Percentiles rank a stretch among this genome's conserved stretches.
These are phyloP conservation scores for Muscina levida DNA, from an alignment of 2,888 invertebrate species.

Conservation along the genomic window DNA sequence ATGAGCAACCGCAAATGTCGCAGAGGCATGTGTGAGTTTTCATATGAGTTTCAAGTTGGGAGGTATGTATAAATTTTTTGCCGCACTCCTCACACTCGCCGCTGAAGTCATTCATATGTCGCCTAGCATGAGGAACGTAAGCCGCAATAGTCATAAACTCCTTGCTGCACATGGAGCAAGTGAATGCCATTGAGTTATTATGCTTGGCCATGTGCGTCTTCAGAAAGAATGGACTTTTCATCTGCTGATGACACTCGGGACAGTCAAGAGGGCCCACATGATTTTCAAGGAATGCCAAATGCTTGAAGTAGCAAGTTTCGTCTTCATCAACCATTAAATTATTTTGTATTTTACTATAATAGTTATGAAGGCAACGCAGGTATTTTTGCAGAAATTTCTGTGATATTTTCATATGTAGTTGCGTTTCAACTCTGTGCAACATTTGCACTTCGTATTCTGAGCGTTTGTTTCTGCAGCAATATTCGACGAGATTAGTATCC, in stretches of 20 bases:
- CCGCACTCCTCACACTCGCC: slow-evolving; percentile 53
- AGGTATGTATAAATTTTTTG: slow-evolving; percentile 48
- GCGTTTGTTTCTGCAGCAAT: slow-evolving; percentile 57
- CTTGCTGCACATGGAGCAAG: slow-evolving; percentile 51
- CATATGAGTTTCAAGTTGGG: slow-evolving; percentile 40
- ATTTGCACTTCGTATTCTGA: slow-evolving; percentile 49
- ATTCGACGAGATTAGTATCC: slow-evolving; percentile 55
- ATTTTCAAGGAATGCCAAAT: slow-evolving; percentile 50
- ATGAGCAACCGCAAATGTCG: no score
- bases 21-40: neutral
- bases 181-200: slow-evolving; percentile 48
- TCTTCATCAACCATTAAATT: neutral
- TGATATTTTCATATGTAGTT: slow-evolving; percentile 46
- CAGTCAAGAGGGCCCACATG: slow-evolving; percentile 56
- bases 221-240: slow-evolving; percentile 51
- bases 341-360: slow-evolving; percentile 36
- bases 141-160: slow-evolving; percentile 46
- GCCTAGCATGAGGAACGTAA: slow-evolving; percentile 57
- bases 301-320: slow-evolving; percentile 31
- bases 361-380: slow-evolving; percentile 50
- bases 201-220: slow-evolving; percentile 54
- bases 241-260: slow-evolving; percentile 42
- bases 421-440: slow-evolving; percentile 42
- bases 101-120: slow-evolving; percentile 53
- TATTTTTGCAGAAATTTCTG: slow-evolving; percentile 52